Base-by-base conservation (phyloP, 2,113 vertebrate genomes). In the Ammodytes dubius region DNA sequence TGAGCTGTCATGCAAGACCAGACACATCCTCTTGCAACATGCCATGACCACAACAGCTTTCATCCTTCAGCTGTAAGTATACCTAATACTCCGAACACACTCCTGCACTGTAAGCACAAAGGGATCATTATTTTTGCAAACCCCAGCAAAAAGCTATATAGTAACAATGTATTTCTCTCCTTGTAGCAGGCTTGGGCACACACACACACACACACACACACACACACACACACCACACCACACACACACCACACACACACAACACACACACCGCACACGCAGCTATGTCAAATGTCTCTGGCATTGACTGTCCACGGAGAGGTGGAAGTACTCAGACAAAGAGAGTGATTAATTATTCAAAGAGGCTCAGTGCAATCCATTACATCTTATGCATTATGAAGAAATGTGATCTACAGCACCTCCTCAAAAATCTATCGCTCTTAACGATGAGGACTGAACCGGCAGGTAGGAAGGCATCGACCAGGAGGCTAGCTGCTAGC, bases 371-470 rank as follows among this genome's bases (percentile, higher is more conserved):
- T 91, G 89, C 88, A 92, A 93, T 93, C 94, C 95, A 96, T 95
- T 95, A 95, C 92, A 94, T 85, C 83, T 82, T 94, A 96, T 95
- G 91, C 92, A 96, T 96, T 95, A 95, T 95, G 89, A 88, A 96
- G 87, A 72, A 95, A 91, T 57, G 70, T 72, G 81, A 91, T 90
- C 82, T 87, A 81, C 74, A 76, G 77, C 76, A 39, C 49, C 54
- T 88, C 84, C 84, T 88, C 49, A 74, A 83, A 27, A 83, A 88
- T 92, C 88, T 85, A 86, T 91, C 49, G 8, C 60, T 87, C 72
- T 71, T 77, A 90, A 90, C 78, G 76, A 81, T 45, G 74, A 82
- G 54, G 54, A 45, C 74, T 61, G 47, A 77, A 74, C 63, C 3
- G 53, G 70, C 81, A 83, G 58, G 69, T 79, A 63, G 54, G 82